These are phyloP conservation scores for Macrotis lagotis DNA, from an alignment of 2,113 vertebrate genomes.

Conservation along the genomic window DNA sequence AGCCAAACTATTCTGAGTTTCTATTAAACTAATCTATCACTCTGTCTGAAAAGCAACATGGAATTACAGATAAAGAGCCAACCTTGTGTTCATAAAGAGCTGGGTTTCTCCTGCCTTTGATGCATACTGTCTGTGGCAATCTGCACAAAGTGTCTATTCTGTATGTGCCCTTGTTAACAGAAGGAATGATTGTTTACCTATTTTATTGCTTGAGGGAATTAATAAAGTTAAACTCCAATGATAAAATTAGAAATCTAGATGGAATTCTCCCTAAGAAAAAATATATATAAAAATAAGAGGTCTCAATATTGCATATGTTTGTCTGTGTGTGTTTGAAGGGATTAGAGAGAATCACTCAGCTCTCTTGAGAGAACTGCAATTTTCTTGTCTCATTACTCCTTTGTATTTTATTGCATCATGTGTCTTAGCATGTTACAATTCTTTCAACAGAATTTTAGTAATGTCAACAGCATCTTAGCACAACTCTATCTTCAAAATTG, in stretches of 20 bases:
- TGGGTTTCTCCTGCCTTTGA: background rate
- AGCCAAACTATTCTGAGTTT: background rate
- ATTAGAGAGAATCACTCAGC: background rate
- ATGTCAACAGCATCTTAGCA: slow-evolving; percentile 38
- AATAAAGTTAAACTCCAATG: background rate
- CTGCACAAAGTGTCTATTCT: background rate
- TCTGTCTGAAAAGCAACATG: background rate
- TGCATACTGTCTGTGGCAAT: background rate
- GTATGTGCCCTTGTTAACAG: background rate
- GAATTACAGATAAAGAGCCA: background rate
- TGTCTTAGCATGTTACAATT: background rate
- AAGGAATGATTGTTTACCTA: background rate
- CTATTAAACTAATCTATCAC: background rate
- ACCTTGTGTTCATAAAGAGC: background rate
- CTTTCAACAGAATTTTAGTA: slow-evolving; percentile 43
- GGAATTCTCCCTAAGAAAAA: background rate
- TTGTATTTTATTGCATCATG: background rate
- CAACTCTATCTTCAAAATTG: slow-evolving; percentile 45
- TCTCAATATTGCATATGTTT: background rate
- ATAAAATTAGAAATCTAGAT: background rate
- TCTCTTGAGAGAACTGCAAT: background rate
- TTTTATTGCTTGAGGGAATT: background rate
- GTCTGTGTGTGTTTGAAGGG: background rate
- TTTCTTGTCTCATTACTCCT: background rate
- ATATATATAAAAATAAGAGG: background rate